These are phyloP conservation scores for Hydropsyche betteni DNA, from an alignment of 2,888 invertebrate genomes.

Conservation along the genomic window DNA sequence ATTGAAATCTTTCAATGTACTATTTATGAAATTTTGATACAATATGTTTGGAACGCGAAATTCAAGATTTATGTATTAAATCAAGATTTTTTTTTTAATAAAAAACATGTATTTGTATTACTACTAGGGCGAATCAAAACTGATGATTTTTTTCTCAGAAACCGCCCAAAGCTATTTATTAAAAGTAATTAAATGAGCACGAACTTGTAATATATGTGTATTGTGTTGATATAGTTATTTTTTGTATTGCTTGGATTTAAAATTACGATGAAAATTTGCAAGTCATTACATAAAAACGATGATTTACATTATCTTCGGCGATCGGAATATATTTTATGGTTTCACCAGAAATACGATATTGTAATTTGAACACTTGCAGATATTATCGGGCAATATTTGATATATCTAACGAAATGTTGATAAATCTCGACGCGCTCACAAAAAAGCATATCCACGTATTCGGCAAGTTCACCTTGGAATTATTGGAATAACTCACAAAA, in stretches of 20 bases:
- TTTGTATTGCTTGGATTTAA: not conserved
- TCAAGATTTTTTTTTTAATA: too few species aligned
- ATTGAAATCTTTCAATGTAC: too few species aligned
- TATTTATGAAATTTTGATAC: too few species aligned
- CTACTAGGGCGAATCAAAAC: too few species aligned
- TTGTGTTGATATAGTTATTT: not conserved
- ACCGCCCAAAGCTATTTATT: slow-evolving; percentile 14
- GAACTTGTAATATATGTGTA: slow-evolving; percentile 14
- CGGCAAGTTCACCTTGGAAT: slow-evolving; percentile 24
- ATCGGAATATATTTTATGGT: not conserved
- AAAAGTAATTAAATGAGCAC: slow-evolving; percentile 15
- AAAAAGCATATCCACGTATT: not conserved
- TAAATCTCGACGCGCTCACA: slow-evolving; percentile 3
- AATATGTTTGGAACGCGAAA: too few species aligned
- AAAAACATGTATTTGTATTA: too few species aligned
- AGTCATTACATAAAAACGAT: slow-evolving; percentile 13
- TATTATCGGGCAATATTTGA: slow-evolving; percentile 20
- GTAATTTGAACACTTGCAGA: slow-evolving; percentile 18
- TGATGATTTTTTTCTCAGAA: too few species aligned
- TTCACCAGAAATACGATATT: slow-evolving; percentile 25
- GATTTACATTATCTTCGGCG: slow-evolving; percentile 6
- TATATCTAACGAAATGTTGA: not conserved
- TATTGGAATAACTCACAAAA: slow-evolving; percentile 24
- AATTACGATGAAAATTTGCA: slow-evolving; percentile 16
- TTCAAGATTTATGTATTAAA: too few species aligned